Base-by-base conservation (phyloP, 2,888 invertebrate genomes). In the Volucella inflata region DNA sequence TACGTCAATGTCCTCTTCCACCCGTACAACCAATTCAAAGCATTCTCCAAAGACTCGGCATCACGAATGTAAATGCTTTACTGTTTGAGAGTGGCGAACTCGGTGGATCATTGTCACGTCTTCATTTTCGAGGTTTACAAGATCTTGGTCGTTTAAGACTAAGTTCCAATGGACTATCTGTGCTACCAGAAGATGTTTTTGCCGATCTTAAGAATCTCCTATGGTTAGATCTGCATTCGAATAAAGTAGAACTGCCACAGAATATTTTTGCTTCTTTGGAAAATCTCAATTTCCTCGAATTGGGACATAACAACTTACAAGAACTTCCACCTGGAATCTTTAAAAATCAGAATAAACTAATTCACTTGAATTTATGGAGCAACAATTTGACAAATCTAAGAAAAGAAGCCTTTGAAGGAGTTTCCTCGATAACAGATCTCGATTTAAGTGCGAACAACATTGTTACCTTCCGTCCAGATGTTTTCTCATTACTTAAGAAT, bases 371-470 rank as follows among this genome's bases (percentile, higher is more conserved):
- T 88, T 90, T 96, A 42, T 95, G 95, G 94, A 93, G 94, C 88
- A 97, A 96, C 90, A 93, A 94, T 88, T 92, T 97, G 72, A 93
- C 93, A 30, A 94, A 94, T 91, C 93, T 96, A 48, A 93, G 94
- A 14, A 93, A 94, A 82, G 93, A 94, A 76, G 93, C 94, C 81
- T 95, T 96, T 89, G 93, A 94, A 40, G 94, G 95, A 59, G 93
- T 95, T 2, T 92, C 93, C 40, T 94, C 94, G 0, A 92, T 97
- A 4, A 93, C 93, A 88, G 94, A 94, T 87, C 92, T 97, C 81
- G 96, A 96, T 91, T 90, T 97, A 71, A 94, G 95, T 88, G 92
- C 93, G 12, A 96, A 96, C 90, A 93, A 93, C 64, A 93, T 96
- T 87, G 93, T 93, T 75, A 93, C 93, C 76, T 91, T 97, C 64